Conservation (phyloP, 2,113 vertebrate genomes). For the Catagonus wagneri region DNA sequence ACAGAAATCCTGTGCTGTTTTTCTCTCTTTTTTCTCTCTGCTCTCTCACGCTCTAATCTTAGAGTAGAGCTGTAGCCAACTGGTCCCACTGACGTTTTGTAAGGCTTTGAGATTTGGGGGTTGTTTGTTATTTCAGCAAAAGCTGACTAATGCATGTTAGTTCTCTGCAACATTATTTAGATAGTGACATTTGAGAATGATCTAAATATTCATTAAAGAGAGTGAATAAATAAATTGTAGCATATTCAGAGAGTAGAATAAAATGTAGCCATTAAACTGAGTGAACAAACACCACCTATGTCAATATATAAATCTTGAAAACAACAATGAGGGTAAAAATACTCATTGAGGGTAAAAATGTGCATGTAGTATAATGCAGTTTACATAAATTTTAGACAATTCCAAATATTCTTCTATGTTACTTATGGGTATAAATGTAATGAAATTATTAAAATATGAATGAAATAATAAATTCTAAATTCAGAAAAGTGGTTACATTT, state of each 20-base stretch:
- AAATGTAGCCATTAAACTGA: neutral
- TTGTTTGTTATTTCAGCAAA: neutral
- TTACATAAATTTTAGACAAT: constrained; percentile 47
- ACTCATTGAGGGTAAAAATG: neutral
- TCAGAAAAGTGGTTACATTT: neutral
- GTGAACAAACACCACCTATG: neutral
- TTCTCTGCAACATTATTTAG: neutral
- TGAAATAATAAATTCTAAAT: neutral
- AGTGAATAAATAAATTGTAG: neutral
- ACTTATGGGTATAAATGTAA: neutral
- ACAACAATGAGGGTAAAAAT: neutral
- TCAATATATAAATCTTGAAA: constrained; percentile 27
- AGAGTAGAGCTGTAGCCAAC: neutral
- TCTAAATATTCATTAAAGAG: neutral
- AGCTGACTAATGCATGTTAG: neutral
- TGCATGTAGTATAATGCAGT: neutral
- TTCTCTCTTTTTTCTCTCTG: neutral
- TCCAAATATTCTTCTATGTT: neutral
- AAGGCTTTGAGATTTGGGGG: neutral
- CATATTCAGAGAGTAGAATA: neutral
- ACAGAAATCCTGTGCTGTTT: neutral
- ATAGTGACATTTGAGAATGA: constrained; percentile 35
- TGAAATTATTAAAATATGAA: constrained; percentile 27
- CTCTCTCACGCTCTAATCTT: neutral
- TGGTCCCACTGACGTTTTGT: neutral